Evolutionary conservation across 2,113 vertebrate genomes (phyloP), one percentile per base, ranked within the genome.

Genomic region (Lepisosteus osseus): DNA sequence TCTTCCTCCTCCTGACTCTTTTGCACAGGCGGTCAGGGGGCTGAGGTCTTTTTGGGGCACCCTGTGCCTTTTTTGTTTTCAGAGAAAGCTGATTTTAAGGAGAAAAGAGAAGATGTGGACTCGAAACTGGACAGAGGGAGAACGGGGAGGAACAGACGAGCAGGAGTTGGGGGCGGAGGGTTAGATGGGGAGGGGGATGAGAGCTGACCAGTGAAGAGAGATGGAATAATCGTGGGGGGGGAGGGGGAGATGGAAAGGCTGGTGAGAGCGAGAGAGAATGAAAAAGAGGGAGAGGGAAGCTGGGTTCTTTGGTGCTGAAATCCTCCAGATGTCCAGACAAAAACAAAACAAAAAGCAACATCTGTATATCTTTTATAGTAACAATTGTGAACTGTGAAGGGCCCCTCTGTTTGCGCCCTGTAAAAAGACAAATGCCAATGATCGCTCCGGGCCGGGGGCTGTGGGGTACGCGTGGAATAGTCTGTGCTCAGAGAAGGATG

Each of bases 21-120:
- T 51, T 9, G 5, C 47, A 51, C 47, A 51, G 9, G 47, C 47
- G 9, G 47, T 1, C 1, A 5, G 5, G 29, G 29, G 29, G 47
- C 5, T 2, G 5, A 51, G 5, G 9, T 51, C 9, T 51, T 51
- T 51, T 2, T 51, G 47, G 9, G 9, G 47, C 5, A 51, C 47
- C 9, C 5, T 51, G 47, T 9, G 9, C 47, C 5, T 51, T 51
- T 51, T 51, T 51, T 51, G 5, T 51, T 51, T 51, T 51, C 47
- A 88, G 87, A 70, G 86, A 90, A 88, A 85, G 86, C 85, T 83
- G 83, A 89, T 29, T 29, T 29, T 29, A 1, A 70, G 70, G 72
- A 76, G 83, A 85, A 85, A 82, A 84, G 84, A 87, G 90, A 81
- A 83, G 85, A 87, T 67, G 3, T 54, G 76, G 85, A 83, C 80